A percentile compares a stretch with the other conserved stretches of the same genome.
phyloP scores from a whole-genome alignment of 92 coral and sea anemone genomes.

The Bergia sp. region DNA sequence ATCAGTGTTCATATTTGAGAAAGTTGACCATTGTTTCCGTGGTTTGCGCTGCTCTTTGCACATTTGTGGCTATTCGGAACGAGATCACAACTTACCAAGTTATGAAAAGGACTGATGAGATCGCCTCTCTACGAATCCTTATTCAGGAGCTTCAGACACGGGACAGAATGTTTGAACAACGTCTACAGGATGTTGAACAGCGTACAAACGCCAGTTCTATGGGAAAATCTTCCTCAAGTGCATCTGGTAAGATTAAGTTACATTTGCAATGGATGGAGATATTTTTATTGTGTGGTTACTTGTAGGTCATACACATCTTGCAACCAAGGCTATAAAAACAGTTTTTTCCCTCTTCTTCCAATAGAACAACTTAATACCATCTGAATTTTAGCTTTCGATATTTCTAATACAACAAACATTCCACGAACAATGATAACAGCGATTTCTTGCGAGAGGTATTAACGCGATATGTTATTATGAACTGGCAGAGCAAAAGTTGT shows the following conservation, averaged over 20 bases:
- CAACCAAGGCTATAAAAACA: neutral
- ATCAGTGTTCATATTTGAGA: neutral
- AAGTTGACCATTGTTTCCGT: neutral
- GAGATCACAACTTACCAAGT: neutral
- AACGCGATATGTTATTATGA: too few species aligned
- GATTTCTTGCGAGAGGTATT: too few species aligned
- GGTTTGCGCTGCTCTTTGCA: conserved; percentile 2
- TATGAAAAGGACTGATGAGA: neutral
- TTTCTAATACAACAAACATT: too few species aligned
- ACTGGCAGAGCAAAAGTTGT: too few species aligned
- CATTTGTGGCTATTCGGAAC: neutral
- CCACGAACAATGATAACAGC: too few species aligned
- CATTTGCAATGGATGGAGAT: too few species aligned
- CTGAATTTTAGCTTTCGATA: too few species aligned
- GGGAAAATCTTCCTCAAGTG: neutral
- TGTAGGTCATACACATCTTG: too few species aligned
- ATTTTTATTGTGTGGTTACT: too few species aligned
- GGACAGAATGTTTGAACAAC: neutral
- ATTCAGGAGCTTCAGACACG: neutral
- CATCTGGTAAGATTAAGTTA: conserved; percentile 18
- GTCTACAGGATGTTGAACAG: neutral
- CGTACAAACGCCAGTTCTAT: neutral
- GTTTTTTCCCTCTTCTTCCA: too few species aligned
- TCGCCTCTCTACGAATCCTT: neutral
- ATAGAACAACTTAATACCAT: too few species aligned